Conservation (phyloP, 2,888 invertebrate genomes). For the Dolichomitus sp. region DNA sequence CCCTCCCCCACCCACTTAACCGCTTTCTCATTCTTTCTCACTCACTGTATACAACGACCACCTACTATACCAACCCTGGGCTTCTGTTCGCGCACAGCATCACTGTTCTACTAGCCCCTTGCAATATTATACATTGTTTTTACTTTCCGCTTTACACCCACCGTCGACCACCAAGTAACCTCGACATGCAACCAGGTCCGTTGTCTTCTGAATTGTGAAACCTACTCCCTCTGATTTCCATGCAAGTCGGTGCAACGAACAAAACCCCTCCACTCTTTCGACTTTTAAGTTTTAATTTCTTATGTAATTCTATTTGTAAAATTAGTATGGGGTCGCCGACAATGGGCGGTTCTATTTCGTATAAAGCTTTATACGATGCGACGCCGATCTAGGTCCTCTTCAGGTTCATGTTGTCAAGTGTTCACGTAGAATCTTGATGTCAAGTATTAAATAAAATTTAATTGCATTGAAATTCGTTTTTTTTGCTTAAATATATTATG, state of each 20-base stretch:
- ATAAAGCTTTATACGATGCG: neutral
- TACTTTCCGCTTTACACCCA: slow-evolving; percentile 76
- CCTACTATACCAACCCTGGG: slow-evolving; percentile 41
- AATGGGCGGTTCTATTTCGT: neutral
- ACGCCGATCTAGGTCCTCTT: too few species aligned
- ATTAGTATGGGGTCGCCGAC: neutral
- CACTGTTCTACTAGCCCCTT: slow-evolving; percentile 58
- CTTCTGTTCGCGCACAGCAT: slow-evolving; percentile 57
- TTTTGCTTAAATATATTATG: too few species aligned
- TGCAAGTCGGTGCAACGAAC: neutral
- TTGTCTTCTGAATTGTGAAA: slow-evolving; percentile 23
- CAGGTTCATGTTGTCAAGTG: too few species aligned
- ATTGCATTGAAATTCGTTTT: too few species aligned
- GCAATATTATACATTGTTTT: slow-evolving; percentile 83
- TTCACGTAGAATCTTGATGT: too few species aligned
- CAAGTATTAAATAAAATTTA: too few species aligned
- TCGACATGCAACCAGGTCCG: slow-evolving; percentile 47
- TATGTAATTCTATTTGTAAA: neutral
- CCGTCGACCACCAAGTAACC: slow-evolving; percentile 55
- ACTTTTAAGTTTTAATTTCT: neutral
- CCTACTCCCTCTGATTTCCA: slow-evolving; percentile 11
- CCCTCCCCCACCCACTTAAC: slow-evolving; percentile 51
- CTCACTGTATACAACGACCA: slow-evolving; percentile 64
- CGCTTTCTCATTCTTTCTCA: slow-evolving; percentile 64
- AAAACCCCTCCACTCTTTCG: neutral